These are phyloP conservation scores for Crypturellus tataupa DNA, from an alignment of 2,797 vertebrate species.

Conservation along the genomic window DNA sequence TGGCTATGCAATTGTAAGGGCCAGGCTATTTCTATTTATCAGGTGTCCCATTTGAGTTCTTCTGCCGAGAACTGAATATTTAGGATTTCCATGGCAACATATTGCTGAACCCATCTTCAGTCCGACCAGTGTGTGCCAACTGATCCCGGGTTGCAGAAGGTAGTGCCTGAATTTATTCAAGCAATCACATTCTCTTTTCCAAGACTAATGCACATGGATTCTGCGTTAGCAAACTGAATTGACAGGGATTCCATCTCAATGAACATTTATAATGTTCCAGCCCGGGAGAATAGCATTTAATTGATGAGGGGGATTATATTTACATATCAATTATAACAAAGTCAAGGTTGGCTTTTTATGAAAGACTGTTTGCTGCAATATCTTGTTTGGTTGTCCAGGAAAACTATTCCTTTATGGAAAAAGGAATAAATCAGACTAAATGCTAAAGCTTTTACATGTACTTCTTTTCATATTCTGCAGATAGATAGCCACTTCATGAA, in stretches of 20 bases:
- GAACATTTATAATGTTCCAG: slow-evolving; percentile 50
- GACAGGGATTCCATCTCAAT: slow-evolving; percentile 54
- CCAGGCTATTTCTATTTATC: not conserved
- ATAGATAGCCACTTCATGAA: slow-evolving; percentile 26
- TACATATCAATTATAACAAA: slow-evolving; percentile 59
- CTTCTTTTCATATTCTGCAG: not conserved
- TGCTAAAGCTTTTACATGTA: not conserved
- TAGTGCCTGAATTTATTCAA: slow-evolving; percentile 60
- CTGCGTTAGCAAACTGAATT: slow-evolving; percentile 1
- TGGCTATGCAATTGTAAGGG: not conserved
- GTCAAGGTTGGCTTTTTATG: slow-evolving; percentile 27
- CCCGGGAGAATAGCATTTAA: slow-evolving; percentile 49
- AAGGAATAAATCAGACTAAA: not conserved
- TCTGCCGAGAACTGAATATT: slow-evolving; percentile 35
- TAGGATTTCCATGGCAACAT: slow-evolving; percentile 36
- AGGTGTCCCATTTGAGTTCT: not conserved
- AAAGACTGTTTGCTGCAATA: slow-evolving; percentile 13
- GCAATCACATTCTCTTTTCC: slow-evolving; percentile 64
- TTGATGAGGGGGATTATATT: slow-evolving; percentile 60
- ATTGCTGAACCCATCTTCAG: slow-evolving; percentile 24
- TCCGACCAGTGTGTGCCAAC: not conserved
- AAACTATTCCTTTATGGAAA: not conserved
- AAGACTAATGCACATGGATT: slow-evolving; percentile 61
- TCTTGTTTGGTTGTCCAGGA: slow-evolving; percentile 11
- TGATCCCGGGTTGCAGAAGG: slow-evolving; percentile 51